Evolutionary conservation across 2,797 vertebrate species (phyloP).

Genomic region (Prionace glauca): DNA sequence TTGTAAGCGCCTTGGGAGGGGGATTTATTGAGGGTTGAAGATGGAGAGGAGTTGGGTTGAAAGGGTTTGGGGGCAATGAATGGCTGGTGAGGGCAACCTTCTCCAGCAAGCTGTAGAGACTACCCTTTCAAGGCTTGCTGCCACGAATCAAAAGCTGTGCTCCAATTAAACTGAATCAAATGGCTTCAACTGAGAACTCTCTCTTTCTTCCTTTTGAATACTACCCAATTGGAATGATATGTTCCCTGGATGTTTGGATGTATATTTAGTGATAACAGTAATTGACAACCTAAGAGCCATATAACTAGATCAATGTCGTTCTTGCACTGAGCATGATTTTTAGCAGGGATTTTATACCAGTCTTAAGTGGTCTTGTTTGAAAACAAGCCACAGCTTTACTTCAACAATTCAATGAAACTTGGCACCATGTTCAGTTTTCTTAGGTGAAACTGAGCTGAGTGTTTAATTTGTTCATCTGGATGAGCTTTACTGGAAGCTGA

Average conservation of each 20-base stretch:
- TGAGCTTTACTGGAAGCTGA: background rate
- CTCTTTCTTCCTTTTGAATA: background rate
- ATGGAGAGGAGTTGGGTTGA: background rate
- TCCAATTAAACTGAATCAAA: background rate
- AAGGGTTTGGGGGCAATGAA: background rate
- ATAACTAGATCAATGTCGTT: background rate
- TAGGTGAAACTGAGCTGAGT: background rate
- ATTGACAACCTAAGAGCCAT: background rate
- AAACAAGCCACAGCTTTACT: background rate
- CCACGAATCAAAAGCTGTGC: background rate
- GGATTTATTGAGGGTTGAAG: background rate
- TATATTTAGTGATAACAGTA: background rate
- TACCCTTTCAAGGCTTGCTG: background rate
- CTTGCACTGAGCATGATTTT: background rate
- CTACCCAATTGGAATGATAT: background rate
- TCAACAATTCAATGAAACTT: slow-evolving; percentile 17
- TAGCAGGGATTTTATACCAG: background rate
- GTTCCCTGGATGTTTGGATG: background rate
- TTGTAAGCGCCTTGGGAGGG: background rate
- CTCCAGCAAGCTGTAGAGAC: background rate
- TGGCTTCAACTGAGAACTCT: background rate
- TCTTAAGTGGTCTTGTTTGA: slow-evolving; percentile 17
- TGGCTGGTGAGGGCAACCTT: background rate
- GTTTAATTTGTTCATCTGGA: background rate
- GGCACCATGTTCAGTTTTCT: background rate